Conservation (phyloP, 92 coral and sea anemone species). For the Paramuricea clavata region DNA sequence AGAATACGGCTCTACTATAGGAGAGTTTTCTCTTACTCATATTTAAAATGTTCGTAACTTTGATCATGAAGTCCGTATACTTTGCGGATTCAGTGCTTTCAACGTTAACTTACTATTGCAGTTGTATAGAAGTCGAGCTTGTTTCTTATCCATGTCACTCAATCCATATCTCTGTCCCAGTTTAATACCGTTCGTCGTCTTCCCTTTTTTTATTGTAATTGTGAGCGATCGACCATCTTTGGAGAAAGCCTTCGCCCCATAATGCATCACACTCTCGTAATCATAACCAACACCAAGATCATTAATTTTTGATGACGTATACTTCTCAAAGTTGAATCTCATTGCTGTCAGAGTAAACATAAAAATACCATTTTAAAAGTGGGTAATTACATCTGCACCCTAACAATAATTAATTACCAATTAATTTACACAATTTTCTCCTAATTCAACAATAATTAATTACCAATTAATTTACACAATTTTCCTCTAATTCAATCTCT, state of each 20-base stretch:
- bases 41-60: too few relatives aligned
- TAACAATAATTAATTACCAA: too few relatives aligned
- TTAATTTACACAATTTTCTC: too few relatives aligned
- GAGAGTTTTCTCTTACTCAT: too few relatives aligned
- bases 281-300: conserved; percentile 20
- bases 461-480: too few relatives aligned
- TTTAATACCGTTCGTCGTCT: background rate
- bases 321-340: conserved; percentile 38
- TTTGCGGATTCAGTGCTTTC: too few relatives aligned
- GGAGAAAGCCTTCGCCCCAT: conserved; percentile 38
- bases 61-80: too few relatives aligned
- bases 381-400: too few relatives aligned
- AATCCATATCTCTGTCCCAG: conserved; percentile 14
- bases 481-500: too few relatives aligned
- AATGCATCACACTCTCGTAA: conserved; percentile 49
- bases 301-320: conserved; percentile 5
- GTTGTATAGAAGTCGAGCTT: conserved; percentile 29
- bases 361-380: too few relatives aligned
- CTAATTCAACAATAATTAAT: too few relatives aligned
- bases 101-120: conserved; percentile 14
- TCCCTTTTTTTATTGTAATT: background rate
- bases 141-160: conserved; percentile 29
- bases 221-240: conserved; percentile 19
- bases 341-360: too few relatives aligned
- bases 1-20: background rate